Conservation (phyloP, 2,888 invertebrate species). For the Beris chalybata region DNA sequence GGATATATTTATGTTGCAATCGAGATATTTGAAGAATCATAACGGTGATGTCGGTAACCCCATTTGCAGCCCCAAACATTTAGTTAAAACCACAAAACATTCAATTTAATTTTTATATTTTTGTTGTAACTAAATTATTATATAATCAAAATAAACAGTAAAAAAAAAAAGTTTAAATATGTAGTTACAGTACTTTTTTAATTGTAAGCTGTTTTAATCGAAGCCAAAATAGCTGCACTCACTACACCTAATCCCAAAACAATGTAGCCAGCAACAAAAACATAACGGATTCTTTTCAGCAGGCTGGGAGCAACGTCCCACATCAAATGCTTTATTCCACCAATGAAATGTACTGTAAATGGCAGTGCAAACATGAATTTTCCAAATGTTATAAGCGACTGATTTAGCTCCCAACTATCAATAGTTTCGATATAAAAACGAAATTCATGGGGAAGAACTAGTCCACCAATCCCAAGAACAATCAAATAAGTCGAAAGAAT, state of each 20-base stretch:
- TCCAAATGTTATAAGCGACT: neutral
- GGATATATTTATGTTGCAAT: no score
- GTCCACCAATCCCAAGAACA: slow-evolving; percentile 5
- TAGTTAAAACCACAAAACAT: no score
- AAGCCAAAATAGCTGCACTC: slow-evolving; percentile 1
- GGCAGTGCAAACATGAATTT: slow-evolving; percentile 17
- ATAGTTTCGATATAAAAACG: neutral
- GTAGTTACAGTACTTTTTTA: no score
- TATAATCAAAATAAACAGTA: no score
- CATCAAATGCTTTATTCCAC: slow-evolving; percentile 14
- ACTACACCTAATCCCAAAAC: slow-evolving; percentile 6
- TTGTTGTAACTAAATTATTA: no score
- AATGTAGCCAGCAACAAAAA: slow-evolving; percentile 10
- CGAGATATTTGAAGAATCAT: no score
- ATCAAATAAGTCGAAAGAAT: slow-evolving; percentile 18
- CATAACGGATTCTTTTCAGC: neutral
- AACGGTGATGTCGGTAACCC: no score
- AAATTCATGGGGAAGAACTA: slow-evolving; percentile 10
- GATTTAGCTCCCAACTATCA: slow-evolving; percentile 9
- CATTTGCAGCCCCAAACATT: no score
- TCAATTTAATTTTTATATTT: no score
- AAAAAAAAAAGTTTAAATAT: no score
- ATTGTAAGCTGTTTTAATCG: neutral
- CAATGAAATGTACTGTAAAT: slow-evolving; percentile 16
- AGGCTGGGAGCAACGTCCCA: slow-evolving; percentile 5